phyloP scores from a whole-genome alignment of 2,888 invertebrate species.

The Eugnorisma glareosa region DNA sequence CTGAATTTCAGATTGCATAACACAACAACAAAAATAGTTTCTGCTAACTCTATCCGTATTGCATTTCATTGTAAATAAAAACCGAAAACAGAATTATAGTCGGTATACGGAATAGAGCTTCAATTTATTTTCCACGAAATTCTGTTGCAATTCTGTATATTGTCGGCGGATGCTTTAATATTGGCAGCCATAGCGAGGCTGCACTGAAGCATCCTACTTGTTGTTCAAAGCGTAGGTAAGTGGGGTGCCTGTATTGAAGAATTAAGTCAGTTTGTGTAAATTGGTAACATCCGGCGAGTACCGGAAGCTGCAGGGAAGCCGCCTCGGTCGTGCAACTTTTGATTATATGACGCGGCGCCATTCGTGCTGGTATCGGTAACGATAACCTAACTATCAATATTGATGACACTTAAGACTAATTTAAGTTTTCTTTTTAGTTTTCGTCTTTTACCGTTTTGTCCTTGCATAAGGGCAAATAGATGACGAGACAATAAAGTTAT shows the following conservation, averaged over 20 bases:
- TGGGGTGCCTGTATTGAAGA: slow-evolving; percentile 69
- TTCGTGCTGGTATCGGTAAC: slow-evolving; percentile 21
- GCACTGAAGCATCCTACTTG: slow-evolving; percentile 55
- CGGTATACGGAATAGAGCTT: slow-evolving; percentile 23
- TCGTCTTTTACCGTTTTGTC: neutral
- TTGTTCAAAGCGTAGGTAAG: slow-evolving; percentile 66
- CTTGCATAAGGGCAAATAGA: slow-evolving; percentile 4
- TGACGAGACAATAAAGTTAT: neutral
- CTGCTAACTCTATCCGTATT: slow-evolving; percentile 15
- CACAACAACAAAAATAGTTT: slow-evolving; percentile 30
- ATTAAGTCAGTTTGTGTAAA: slow-evolving; percentile 84
- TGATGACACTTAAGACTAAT: slow-evolving; percentile 9
- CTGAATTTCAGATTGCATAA: slow-evolving; percentile 28
- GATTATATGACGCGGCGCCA: slow-evolving; percentile 68
- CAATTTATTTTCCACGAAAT: slow-evolving; percentile 39
- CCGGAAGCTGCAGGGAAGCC: slow-evolving; percentile 72
- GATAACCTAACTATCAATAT: slow-evolving; percentile 22
- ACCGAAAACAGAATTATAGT: slow-evolving; percentile 21
- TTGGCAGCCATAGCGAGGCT: slow-evolving; percentile 52
- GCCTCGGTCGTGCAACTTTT: slow-evolving; percentile 72
- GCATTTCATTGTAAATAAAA: slow-evolving; percentile 40
- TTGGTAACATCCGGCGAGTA: slow-evolving; percentile 80
- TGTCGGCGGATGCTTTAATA: slow-evolving; percentile 33
- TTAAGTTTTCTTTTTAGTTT: slow-evolving; percentile 3
- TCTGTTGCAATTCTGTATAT: slow-evolving; percentile 28